Evolutionary conservation across 2,888 invertebrate genomes (phyloP).

Genomic region (Leptopilina myrica): DNA sequence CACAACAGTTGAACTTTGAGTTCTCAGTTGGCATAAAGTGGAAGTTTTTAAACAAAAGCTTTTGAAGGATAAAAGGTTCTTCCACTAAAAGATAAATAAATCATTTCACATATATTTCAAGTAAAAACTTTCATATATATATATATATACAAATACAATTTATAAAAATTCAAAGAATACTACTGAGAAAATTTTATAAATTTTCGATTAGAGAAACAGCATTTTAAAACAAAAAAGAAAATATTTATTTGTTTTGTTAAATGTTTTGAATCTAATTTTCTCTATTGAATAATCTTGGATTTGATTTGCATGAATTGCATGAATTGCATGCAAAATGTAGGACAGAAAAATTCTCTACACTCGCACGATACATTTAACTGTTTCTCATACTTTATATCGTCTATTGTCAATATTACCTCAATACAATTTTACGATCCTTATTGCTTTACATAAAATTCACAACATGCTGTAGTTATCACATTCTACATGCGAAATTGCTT

Average conservation of each 20-base stretch:
- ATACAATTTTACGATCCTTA: slow-evolving; percentile 9
- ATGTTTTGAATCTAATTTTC: background rate
- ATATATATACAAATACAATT: background rate
- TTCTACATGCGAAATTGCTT: background rate
- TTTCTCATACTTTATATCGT: slow-evolving; percentile 2
- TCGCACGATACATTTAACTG: background rate
- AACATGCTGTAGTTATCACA: slow-evolving; percentile 9
- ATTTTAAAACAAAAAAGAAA: background rate
- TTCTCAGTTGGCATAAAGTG: background rate
- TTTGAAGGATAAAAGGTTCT: background rate
- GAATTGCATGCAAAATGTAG: background rate
- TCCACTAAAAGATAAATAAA: background rate
- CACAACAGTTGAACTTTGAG: background rate
- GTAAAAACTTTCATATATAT: background rate
- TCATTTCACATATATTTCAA: background rate
- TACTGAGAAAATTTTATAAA: background rate
- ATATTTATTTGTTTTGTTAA: background rate
- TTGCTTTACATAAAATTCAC: slow-evolving; percentile 20
- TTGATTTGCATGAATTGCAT: background rate
- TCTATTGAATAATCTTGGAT: background rate
- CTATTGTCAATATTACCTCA: slow-evolving; percentile 12
- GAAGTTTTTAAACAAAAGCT: slow-evolving; percentile 10
- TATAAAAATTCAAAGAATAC: background rate
- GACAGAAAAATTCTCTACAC: background rate
- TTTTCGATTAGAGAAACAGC: background rate